Base-by-base conservation (phyloP, 2,797 vertebrate species). In the Percopsis omiscomaycus region DNA sequence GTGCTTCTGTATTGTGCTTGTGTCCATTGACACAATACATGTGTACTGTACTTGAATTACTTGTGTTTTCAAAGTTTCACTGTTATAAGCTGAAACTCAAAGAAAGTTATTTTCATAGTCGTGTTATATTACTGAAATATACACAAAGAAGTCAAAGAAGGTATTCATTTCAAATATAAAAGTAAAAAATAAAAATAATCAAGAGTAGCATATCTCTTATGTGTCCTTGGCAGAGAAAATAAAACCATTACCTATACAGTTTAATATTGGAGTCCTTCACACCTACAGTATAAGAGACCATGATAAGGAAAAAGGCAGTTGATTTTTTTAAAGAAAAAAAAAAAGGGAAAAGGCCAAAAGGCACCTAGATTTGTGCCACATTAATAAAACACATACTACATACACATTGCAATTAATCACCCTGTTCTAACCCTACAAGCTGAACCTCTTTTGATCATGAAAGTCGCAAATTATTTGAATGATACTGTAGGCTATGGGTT, bases 281-380 rank as follows among this genome's bases (percentile, higher is more conserved):
- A 78, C 73, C 68, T 47, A 22, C 73, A 79, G 68, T 49, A 28
- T 42, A 60, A 77, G 77, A 85, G 74, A 89, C 74, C 51, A 78
- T 83, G 88, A 88, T 77, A 90, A 88, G 85, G 79, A 66, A 88
- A 91, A 91, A 92, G 89, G 89, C 89, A 90, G 84, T 90, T 68
- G 73, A 78, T 78, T 73, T 62, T 74, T 87, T 84, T 83, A 84
- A 78, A 60, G 80, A 88, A 80, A 77, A 51, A 62, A 68, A 14
- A 87, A 85, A 64, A 83, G 77, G 82, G 61, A 86, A 77, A 86
- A 89, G 84, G 86, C 80, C 80, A 87, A 73, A 88, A 85, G 85
- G 89, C 89, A 90, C 86, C 77, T 66, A 28, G 12, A 86, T 72
- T 78, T 3, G 86, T 88, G 86, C 88, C 88, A 66, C 72, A 44